Evolutionary conservation across 2,113 vertebrate genomes (phyloP).

Genomic region (Halcyon malimbica): DNA sequence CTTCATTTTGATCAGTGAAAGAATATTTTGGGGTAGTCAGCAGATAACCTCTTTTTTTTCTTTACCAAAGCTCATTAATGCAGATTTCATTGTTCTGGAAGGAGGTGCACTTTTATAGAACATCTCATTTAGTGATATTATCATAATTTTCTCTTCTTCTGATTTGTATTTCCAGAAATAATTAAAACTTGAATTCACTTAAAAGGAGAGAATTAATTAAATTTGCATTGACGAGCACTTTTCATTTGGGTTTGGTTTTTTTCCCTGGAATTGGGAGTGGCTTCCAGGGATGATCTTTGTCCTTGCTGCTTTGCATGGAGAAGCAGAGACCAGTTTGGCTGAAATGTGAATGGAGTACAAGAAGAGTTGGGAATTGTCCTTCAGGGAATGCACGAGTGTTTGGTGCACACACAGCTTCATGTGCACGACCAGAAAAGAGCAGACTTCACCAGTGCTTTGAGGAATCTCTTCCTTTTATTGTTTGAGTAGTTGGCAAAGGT

Average conservation of each 20-base stretch:
- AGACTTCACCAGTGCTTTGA: not conserved
- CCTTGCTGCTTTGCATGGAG: not conserved
- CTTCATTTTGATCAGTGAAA: not conserved
- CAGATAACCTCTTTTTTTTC: not conserved
- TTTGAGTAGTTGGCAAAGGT: not conserved
- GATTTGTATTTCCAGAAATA: not conserved
- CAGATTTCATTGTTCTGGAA: not conserved
- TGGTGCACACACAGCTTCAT: not conserved
- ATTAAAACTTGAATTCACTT: not conserved
- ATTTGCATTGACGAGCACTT: not conserved
- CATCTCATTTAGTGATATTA: not conserved
- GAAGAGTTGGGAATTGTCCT: not conserved
- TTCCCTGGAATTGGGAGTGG: conserved; percentile 19
- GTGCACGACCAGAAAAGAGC: not conserved
- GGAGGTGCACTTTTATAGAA: not conserved
- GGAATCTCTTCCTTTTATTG: not conserved
- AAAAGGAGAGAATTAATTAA: not conserved
- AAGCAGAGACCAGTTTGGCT: not conserved
- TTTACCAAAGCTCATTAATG: not conserved
- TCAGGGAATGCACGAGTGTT: not conserved
- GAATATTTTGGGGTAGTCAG: not conserved
- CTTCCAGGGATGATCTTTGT: conserved; percentile 21
- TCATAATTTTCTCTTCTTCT: not conserved
- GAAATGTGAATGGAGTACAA: not conserved
- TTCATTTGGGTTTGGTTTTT: not conserved